Conservation (phyloP, 2,888 invertebrate genomes). For the Agrochola circellaris region DNA sequence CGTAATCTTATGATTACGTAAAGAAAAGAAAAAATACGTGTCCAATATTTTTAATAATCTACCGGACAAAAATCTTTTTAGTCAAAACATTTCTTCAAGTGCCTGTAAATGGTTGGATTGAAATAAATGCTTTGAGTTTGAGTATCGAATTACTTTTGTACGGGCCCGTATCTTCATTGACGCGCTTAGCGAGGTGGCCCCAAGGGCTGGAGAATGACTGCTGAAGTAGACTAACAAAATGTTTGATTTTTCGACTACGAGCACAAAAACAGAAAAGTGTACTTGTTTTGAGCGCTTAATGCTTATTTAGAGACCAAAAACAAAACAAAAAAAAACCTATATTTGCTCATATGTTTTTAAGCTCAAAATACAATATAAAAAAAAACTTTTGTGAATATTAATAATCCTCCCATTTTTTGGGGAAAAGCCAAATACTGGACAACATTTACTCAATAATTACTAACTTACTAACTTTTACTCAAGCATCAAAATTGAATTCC, state of each 20-base stretch:
- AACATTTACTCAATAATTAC: background rate
- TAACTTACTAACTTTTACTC: background rate
- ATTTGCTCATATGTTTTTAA: background rate
- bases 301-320: background rate
- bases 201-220: background rate
- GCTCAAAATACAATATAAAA: background rate
- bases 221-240: background rate
- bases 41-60: no score
- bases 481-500: conserved; percentile 44
- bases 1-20: no score
- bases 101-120: no score
- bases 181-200: background rate
- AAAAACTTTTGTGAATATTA: no score
- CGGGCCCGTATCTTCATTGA: background rate
- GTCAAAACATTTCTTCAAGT: no score
- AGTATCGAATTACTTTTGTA: background rate
- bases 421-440: background rate
- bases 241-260: background rate
- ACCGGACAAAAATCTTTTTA: no score
- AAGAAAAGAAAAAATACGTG: no score
- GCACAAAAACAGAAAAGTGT: background rate
- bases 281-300: background rate
- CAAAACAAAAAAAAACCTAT: no score
- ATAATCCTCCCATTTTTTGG: background rate
- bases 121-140: no score